A percentile compares a stretch with the other conserved stretches of the same genome.
phyloP scores from a whole-genome alignment of 2,113 vertebrate genomes.

The Oryzias celebensis region DNA sequence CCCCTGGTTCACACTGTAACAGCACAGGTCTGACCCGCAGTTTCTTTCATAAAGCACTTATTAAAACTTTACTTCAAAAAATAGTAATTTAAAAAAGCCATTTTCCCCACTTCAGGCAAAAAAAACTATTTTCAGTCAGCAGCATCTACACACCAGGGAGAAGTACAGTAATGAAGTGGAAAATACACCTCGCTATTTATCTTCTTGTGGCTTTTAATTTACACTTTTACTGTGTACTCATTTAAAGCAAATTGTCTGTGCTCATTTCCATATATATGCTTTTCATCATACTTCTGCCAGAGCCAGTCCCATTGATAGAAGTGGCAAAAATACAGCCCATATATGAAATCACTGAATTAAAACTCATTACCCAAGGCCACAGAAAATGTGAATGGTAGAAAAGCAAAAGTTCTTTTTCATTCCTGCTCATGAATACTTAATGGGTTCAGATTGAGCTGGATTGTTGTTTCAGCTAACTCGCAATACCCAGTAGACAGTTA shows the following conservation, averaged over 20 bases:
- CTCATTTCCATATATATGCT: constrained; percentile 16
- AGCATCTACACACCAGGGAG: too few species aligned
- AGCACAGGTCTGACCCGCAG: constrained; percentile 72
- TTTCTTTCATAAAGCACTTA: background rate
- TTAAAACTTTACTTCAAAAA: background rate
- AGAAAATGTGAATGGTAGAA: background rate
- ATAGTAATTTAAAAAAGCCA: too few species aligned
- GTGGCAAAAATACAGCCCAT: constrained; percentile 3
- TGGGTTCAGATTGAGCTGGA: background rate
- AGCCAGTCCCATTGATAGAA: constrained; percentile 22
- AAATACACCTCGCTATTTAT: background rate
- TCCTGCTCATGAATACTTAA: constrained; percentile 4
- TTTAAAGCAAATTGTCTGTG: constrained; percentile 25
- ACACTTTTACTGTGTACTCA: constrained; percentile 9
- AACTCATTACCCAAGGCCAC: constrained; percentile 13
- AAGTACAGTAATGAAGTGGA: constrained; percentile 5
- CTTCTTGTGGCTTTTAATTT: constrained; percentile 21
- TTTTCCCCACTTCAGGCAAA: too few species aligned
- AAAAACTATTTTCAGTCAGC: too few species aligned
- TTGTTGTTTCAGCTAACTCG: constrained; percentile 8
- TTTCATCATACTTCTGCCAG: background rate
- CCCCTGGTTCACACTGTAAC: constrained; percentile 81
- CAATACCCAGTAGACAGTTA: constrained; percentile 10
- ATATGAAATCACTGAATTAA: constrained; percentile 14
- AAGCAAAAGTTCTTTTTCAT: constrained; percentile 4